A percentile compares a stretch with the other conserved stretches of the same genome.
Evolutionary conservation across 1,140 invertebrate species (phyloP).

Genomic region (Phthorimaea operculella): DNA sequence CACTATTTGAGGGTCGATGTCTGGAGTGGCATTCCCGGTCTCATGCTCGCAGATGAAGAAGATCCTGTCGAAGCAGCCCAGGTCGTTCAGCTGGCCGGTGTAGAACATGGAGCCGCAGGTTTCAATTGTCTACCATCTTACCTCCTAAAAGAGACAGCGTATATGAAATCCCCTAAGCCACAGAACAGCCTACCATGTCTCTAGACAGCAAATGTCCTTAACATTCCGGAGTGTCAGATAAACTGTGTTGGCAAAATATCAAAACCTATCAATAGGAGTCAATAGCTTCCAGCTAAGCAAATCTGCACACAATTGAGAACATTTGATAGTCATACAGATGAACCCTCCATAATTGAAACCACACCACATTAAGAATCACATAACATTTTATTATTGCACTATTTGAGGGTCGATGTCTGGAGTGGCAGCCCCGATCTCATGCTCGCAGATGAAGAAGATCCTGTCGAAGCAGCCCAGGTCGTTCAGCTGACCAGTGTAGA

Average conservation of each 20-base stretch:
- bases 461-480: conserved; percentile 35
- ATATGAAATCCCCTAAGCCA: conserved; percentile 24
- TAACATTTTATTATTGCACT: no score
- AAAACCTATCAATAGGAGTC: no score
- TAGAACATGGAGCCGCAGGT: conserved; percentile 50
- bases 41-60: conserved; percentile 59
- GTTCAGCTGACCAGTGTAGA: conserved; percentile 42
- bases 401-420: no score
- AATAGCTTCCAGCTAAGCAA: no score
- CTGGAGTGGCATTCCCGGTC: conserved; percentile 4
- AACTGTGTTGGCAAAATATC: not conserved
- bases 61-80: conserved; percentile 30
- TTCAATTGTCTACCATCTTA: conserved; percentile 25
- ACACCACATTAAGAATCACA: not conserved
- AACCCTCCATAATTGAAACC: not conserved
- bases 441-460: conserved; percentile 53
- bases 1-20: not conserved
- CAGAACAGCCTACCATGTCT: conserved; percentile 41
- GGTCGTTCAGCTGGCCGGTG: conserved; percentile 43
- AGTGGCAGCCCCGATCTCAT: conserved; percentile 22
- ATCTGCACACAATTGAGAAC: no score
- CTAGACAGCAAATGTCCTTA: not conserved
- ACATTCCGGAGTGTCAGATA: not conserved
- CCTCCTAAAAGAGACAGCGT: no score
- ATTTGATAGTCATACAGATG: not conserved